phyloP scores from a whole-genome alignment of 2,113 vertebrate species.

The Madoqua kirkii region DNA sequence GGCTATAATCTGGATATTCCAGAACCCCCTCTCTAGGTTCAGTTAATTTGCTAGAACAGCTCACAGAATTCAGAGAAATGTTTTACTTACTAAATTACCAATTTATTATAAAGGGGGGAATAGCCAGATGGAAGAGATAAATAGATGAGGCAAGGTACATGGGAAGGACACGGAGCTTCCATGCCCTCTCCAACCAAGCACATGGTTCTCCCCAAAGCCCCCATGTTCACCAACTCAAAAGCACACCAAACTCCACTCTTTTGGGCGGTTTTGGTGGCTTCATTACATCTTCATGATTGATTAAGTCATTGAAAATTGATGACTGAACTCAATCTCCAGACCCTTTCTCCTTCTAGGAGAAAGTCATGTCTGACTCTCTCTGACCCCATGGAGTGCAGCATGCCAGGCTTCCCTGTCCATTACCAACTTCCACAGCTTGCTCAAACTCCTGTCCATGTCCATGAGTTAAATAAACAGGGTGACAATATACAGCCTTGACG shows the following conservation, averaged over 20 bases:
- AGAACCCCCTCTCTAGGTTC: not conserved
- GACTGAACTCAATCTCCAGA: not conserved
- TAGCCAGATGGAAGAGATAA: not conserved
- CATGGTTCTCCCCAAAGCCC: not conserved
- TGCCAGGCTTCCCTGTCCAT: not conserved
- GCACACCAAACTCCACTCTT: not conserved
- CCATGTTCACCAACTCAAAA: not conserved
- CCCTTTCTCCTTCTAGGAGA: not conserved
- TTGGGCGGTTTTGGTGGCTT: not conserved
- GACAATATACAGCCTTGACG: not conserved
- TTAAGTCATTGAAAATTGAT: not conserved
- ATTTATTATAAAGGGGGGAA: not conserved
- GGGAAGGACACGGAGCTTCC: not conserved
- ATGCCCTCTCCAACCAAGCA: no score
- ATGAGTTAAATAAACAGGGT: not conserved
- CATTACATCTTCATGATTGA: not conserved
- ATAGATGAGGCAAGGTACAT: no score
- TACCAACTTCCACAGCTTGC: not conserved
- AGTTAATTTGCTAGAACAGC: not conserved
- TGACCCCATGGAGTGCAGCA: accelerated
- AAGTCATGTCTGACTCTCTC: accelerated
- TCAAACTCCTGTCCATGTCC: not conserved
- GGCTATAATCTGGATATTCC: not conserved
- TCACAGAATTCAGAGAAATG: not conserved
- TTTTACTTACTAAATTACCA: not conserved